These are phyloP conservation scores for Micropoecilia bifurca DNA, from an alignment of 2,797 vertebrate species.

Conservation along the genomic window DNA sequence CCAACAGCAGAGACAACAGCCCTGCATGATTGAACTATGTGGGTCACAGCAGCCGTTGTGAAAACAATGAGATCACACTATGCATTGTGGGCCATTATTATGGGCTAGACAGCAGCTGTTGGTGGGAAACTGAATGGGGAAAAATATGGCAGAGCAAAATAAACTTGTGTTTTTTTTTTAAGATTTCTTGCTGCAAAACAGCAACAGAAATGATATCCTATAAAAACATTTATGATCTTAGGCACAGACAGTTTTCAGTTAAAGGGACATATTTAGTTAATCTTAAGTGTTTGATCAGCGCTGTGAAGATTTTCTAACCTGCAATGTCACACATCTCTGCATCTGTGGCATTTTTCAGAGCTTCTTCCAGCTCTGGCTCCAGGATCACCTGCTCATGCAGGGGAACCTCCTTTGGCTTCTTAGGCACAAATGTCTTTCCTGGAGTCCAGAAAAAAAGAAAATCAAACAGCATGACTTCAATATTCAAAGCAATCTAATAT, in stretches of 20 bases:
- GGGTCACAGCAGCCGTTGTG: conserved; percentile 48
- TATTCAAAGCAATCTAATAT: neutral
- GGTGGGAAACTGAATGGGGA: conserved; percentile 24
- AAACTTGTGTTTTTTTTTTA: neutral
- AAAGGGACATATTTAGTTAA: neutral
- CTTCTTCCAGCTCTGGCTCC: conserved; percentile 96
- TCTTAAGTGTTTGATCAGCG: neutral
- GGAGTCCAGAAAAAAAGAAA: neutral
- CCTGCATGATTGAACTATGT: conserved; percentile 40
- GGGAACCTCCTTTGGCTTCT: conserved; percentile 82
- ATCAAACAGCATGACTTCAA: neutral
- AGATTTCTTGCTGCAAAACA: neutral
- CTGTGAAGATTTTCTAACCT: conserved; percentile 72
- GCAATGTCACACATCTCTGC: conserved; percentile 98
- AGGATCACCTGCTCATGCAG: conserved; percentile 88
- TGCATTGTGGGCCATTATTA: conserved; percentile 4
- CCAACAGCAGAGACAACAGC: conserved; percentile 18
- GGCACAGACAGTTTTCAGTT: neutral
- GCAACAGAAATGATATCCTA: neutral
- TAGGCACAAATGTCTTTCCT: conserved; percentile 91
- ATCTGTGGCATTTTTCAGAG: conserved; percentile 90
- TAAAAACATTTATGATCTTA: neutral
- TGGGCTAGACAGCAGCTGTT: conserved; percentile 36
- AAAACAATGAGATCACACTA: conserved; percentile 36
- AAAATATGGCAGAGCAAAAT: conserved; percentile 19